Evolutionary conservation across 2,888 invertebrate genomes (phyloP), one percentile per base, ranked within the genome.

Genomic region (Ormyrus labotus): DNA sequence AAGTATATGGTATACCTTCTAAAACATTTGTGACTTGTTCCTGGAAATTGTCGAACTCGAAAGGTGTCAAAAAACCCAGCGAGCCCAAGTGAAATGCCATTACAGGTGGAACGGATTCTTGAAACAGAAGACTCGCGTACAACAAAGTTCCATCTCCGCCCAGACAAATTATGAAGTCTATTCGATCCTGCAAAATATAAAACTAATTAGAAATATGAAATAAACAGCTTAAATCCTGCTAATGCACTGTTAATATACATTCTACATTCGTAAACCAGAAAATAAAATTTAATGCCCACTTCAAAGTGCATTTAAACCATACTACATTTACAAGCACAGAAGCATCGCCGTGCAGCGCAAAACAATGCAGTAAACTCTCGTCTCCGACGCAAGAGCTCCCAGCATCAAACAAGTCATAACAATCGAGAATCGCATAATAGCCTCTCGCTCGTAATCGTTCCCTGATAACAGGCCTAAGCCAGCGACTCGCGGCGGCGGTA

Each of bases 51-150:
- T 97, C 96, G 92, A 98, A 97, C 90, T 96, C 96, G 91, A 99
- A 99, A 10, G 98, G 98, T 63, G 98, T 98, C 64, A 99, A 93
- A 91, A 99, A 99, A 4, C 99, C 99, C 74, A 99, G 92, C 5
- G 98, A 98, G 57, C 99, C 99, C 88, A 99, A 93, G 91, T 99
- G 98, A 92, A 99, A 99, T 79, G 99, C 98, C 98, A 99, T 98
- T 65, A 99, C 97, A 0, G 99, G 99, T 61, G 99, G 99, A 73
- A 98, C 98, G 6, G 98, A 98, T 93, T 97, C 96, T 95, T 99
- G 94, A 89, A 99, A 99, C 65, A 99, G 92, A 65, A 98, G 95
- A 87, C 98, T 98, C 73, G 98, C 99, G 89, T 99, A 98, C 10
- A 99, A 92, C 19, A 99, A 92, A 0, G 99, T 99, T n/a, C 99